Evolutionary conservation across 23 tunicate genomes (phyloP), one percentile per base, ranked within the genome.

Genomic region (Pegea sp.): DNA sequence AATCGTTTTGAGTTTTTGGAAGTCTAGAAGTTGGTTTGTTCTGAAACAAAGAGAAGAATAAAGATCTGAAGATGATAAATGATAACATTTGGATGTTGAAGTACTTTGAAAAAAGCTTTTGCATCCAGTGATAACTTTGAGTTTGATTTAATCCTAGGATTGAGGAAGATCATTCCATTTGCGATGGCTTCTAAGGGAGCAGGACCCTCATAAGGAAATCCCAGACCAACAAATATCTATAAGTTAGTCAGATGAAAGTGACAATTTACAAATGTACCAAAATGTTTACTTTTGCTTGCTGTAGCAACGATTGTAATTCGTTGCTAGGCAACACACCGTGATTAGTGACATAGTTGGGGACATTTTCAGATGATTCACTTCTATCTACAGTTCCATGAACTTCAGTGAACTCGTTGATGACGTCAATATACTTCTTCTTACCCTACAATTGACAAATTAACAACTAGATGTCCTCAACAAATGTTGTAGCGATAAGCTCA

Each of bases 131-230:
- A 33, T 4, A 26, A 25, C 20, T 61, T 49, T 21, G 64, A 13
- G 5, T 27, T 56, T 3, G 34, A 1, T 11, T 43, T 20, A 53
- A 84, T 64, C 2, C 29, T 30, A 1, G 80, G 81, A 42, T 84
- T 84, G 3, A 84, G 66, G 59, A 67, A 84, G 18, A 84, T 84
- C 5, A 77, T 77, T 26, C 95, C 95, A 51, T 74, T 76, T 2
- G 95, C 95, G 8, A 84, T 84, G 1, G 95, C 95, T 63, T 84
- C 95, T n/a, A 84, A 53, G 1, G 95, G 95, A 3, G 95, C 95
- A n/a, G 95, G 95, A 1, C 95, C 95, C 53, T 84, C 95, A 57
- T 67, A 84, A 24, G 95, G 95, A 63, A 84, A 84, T 0, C 95
- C 84, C 63, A 84, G 27, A 1, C 95, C 95, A 31, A 74, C 76